Conservation (phyloP, 2,113 vertebrate genomes). For the Archocentrus centrarchus region DNA sequence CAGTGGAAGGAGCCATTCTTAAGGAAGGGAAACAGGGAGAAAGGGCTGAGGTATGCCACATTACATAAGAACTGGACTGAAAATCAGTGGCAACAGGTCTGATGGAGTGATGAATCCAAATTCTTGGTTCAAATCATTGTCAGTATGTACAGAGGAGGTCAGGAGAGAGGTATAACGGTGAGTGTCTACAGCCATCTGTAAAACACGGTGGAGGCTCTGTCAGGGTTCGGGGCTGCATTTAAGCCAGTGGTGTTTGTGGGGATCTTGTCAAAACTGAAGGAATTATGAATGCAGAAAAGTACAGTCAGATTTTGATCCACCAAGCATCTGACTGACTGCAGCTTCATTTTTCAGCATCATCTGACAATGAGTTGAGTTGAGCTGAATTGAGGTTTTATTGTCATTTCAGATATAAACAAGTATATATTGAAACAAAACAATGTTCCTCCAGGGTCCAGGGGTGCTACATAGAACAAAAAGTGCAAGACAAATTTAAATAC, state of each 20-base stretch:
- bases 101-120: background rate
- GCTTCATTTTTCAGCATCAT: background rate
- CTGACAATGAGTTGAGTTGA: background rate
- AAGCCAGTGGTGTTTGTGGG: background rate
- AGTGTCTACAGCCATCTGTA: background rate
- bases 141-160: background rate
- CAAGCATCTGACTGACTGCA: background rate
- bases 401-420: too few species aligned
- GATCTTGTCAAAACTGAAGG: background rate
- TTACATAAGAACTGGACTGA: too few species aligned
- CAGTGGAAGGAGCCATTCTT: too few species aligned
- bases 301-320: background rate
- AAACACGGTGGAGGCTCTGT: background rate
- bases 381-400: too few species aligned
- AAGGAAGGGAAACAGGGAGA: too few species aligned
- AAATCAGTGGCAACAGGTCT: too few species aligned
- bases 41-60: too few species aligned
- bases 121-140: background rate
- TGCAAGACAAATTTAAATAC: too few species aligned
- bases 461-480: too few species aligned
- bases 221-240: background rate
- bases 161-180: background rate
- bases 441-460: too few species aligned
- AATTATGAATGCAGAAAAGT: background rate
- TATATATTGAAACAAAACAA: too few species aligned